Evolutionary conservation across 2,113 vertebrate species (phyloP).

Genomic region (Malaclemys terrapin): DNA sequence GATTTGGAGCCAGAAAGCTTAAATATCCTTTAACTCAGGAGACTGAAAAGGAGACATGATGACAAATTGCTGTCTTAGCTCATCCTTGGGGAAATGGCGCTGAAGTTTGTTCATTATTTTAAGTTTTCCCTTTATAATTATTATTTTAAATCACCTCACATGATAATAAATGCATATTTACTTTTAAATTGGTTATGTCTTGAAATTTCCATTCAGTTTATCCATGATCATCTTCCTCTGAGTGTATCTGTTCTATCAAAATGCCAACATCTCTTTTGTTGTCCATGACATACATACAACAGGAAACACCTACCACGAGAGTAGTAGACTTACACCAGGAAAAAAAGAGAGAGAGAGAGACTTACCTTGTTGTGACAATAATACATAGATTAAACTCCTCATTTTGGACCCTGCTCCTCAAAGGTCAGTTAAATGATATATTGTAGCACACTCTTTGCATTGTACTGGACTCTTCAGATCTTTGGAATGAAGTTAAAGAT

Average conservation of each 20-base stretch:
- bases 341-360: too few relatives aligned
- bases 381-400: not conserved
- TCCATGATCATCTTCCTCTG: not conserved
- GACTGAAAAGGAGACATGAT: not conserved
- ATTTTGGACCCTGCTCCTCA: not conserved
- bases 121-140: not conserved
- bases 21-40: not conserved
- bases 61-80: not conserved
- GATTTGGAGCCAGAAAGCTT: not conserved
- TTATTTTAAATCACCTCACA: not conserved
- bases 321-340: not conserved
- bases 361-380: not conserved
- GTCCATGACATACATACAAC: not conserved
- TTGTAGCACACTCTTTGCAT: not conserved
- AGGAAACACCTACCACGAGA: not conserved
- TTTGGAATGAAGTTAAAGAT: not conserved
- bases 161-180: not conserved
- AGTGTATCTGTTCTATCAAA: not conserved
- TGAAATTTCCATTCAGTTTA: not conserved
- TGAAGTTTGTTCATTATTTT: not conserved
- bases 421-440: not conserved
- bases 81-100: not conserved
- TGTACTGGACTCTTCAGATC: not conserved
- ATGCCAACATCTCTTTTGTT: not conserved
- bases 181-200: conserved; percentile 12